A percentile compares a stretch with the other conserved stretches of the same genome.
Evolutionary conservation across 2,888 invertebrate genomes (phyloP).

Genomic region (Conchocele bisecta): DNA sequence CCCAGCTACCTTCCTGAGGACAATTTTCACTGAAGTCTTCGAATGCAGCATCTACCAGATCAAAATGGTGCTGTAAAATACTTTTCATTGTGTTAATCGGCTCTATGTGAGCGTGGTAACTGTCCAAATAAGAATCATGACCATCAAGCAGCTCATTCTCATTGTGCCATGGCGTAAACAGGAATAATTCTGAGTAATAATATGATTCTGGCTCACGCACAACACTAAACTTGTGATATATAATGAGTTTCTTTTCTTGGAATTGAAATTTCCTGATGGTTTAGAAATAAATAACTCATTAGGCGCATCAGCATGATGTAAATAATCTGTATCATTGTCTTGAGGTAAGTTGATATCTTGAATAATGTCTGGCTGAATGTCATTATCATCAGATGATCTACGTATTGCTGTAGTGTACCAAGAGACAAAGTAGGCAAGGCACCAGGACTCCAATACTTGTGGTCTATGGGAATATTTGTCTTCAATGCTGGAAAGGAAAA

Average conservation of each 20-base stretch:
- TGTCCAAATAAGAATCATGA: conserved; percentile 14
- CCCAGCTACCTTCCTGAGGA: conserved; percentile 17
- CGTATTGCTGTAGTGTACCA: background rate
- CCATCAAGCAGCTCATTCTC: conserved; percentile 12
- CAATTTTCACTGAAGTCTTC: conserved; percentile 18
- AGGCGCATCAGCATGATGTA: too few species aligned
- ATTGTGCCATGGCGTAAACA: conserved; percentile 32
- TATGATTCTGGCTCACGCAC: conserved; percentile 30
- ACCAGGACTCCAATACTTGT: background rate
- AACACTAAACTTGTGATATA: conserved; percentile 34
- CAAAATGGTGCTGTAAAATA: conserved; percentile 10
- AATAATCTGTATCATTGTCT: too few species aligned
- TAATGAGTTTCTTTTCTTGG: conserved; percentile 29
- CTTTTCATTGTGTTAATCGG: conserved; percentile 10
- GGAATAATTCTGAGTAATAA: conserved; percentile 25
- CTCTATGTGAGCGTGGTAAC: conserved; percentile 12
- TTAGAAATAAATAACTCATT: too few species aligned
- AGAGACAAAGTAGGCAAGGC: background rate
- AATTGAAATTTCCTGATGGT: too few species aligned
- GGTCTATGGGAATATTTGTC: background rate
- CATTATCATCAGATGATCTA: background rate
- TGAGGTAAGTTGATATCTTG: too few species aligned
- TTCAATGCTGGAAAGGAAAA: background rate
- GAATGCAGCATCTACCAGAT: conserved; percentile 26
- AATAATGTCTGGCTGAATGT: background rate